These are phyloP conservation scores for Sphenodon punctatus DNA, from an alignment of 2,797 vertebrate species.

Conservation along the genomic window DNA sequence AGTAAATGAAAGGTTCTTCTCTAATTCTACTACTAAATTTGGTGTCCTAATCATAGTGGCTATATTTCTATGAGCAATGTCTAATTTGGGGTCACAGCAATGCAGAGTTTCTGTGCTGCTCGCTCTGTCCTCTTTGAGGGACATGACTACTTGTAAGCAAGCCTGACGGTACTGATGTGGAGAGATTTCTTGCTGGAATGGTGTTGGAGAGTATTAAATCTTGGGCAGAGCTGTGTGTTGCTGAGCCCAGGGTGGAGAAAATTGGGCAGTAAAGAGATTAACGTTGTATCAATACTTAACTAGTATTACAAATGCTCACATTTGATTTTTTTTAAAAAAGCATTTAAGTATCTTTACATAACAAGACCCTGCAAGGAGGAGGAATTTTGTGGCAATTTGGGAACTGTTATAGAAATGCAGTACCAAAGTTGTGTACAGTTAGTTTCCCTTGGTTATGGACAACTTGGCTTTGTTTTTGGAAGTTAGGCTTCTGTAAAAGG, in stretches of 20 bases:
- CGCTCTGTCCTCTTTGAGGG: not conserved
- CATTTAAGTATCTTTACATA: not conserved
- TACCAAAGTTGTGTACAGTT: not conserved
- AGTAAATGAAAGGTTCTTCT: not conserved
- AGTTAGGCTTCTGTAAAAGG: conserved; percentile 16
- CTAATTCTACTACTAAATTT: not conserved
- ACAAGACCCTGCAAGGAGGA: not conserved
- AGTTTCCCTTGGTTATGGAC: not conserved
- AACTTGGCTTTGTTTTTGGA: not conserved
- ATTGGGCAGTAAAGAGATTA: not conserved
- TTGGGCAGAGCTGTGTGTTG: not conserved
- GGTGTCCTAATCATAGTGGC: not conserved
- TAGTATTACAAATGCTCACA: not conserved
- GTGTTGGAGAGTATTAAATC: not conserved
- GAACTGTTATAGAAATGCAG: not conserved
- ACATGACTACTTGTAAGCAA: not conserved
- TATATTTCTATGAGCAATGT: not conserved
- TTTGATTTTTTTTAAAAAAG: not conserved
- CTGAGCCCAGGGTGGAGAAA: not conserved
- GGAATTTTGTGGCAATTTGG: not conserved
- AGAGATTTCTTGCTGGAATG: not conserved
- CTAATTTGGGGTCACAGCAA: not conserved
- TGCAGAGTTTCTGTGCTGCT: not conserved
- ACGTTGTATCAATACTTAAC: not conserved
- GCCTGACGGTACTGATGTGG: not conserved